A percentile compares a stretch with the other conserved stretches of the same genome.
Evolutionary conservation across 2,888 invertebrate genomes (phyloP).

Genomic region (Drosophila subsilvestris): DNA sequence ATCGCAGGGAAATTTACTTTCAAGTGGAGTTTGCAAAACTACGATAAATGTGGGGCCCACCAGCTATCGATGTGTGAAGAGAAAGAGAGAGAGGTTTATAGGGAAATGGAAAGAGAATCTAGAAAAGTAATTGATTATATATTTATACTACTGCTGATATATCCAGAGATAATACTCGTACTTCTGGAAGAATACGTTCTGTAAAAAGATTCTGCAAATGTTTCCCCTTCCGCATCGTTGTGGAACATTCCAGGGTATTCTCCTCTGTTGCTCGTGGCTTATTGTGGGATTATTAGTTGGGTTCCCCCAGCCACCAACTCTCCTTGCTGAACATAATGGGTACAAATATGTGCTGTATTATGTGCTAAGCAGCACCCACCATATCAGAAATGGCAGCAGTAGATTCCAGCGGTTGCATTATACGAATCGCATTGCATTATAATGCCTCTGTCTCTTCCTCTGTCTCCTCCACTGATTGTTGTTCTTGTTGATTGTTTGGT

Average conservation of each 20-base stretch:
- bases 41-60: constrained; percentile 14
- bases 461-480: neutral
- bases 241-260: neutral
- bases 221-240: neutral
- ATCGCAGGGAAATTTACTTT: constrained; percentile 15
- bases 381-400: neutral
- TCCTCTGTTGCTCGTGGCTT: neutral
- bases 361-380: neutral
- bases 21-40: constrained; percentile 11
- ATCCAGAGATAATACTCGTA: neutral
- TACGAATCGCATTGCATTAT: constrained; percentile 34
- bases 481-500: neutral
- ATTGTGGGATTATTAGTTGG: neutral
- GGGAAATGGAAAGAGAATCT: neutral
- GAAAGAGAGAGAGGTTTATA: neutral
- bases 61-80: constrained; percentile 27
- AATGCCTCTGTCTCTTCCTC: constrained; percentile 12
- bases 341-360: neutral
- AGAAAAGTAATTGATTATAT: neutral
- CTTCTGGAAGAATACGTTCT: neutral
- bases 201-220: neutral
- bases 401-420: constrained; percentile 14
- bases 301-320: neutral
- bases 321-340: neutral
- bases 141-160: neutral